These are phyloP conservation scores for Drosophila kambysellisi DNA, from an alignment of 2,888 invertebrate genomes.

Conservation along the genomic window DNA sequence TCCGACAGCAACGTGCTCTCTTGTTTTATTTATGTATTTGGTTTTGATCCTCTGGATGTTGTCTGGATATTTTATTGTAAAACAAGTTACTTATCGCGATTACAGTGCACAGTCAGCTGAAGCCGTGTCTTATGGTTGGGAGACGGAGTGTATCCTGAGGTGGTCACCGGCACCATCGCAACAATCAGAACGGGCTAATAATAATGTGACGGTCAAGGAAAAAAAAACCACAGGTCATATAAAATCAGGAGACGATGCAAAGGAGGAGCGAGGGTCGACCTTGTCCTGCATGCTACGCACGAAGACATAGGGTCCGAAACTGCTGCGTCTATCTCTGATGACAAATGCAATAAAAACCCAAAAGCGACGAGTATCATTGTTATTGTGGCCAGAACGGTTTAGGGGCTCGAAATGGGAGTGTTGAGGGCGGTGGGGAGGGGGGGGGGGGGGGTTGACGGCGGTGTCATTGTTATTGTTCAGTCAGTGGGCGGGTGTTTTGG, in stretches of 20 bases:
- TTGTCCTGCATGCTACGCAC: constrained; percentile 32
- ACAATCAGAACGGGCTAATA: constrained; percentile 33
- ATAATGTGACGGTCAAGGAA: constrained; percentile 30
- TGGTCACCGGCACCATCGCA: constrained; percentile 1
- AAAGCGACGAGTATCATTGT: constrained; percentile 61
- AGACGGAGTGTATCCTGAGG: too few relatives aligned
- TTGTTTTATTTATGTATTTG: too few relatives aligned
- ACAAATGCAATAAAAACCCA: constrained; percentile 75
- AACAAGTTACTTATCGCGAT: background rate
- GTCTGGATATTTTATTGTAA: background rate
- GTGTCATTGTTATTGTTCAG: background rate
- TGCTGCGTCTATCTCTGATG: constrained; percentile 43
- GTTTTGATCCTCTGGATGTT: background rate
- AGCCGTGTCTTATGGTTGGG: background rate
- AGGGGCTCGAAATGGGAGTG: background rate
- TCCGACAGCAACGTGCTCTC: too few relatives aligned
- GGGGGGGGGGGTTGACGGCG: background rate
- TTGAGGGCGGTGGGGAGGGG: too few relatives aligned
- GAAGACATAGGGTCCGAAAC: constrained; percentile 38
- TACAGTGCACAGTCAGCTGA: constrained; percentile 13
- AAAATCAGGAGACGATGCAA: constrained; percentile 8
- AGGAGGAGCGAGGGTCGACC: constrained; percentile 9
- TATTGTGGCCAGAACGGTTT: constrained; percentile 8
- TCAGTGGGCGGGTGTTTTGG: constrained; percentile 52
- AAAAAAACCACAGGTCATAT: constrained; percentile 14